Evolutionary conservation across 2,888 invertebrate species (phyloP), one percentile per base, ranked within the genome.

Genomic region (Eilema caniola): DNA sequence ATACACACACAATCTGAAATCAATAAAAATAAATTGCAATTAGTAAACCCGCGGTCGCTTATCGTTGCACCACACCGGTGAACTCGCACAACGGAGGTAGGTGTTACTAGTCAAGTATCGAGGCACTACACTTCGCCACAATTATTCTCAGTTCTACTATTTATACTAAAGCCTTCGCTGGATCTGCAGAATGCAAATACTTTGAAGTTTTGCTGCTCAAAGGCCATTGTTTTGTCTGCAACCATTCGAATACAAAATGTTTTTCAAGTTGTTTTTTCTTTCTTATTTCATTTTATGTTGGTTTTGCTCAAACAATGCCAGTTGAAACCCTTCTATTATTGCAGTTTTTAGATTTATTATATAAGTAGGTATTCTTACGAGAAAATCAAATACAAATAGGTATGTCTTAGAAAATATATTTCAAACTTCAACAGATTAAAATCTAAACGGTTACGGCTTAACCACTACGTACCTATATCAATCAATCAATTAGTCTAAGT

Each of bases 161-260:
- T 86, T 86, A 86, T 83, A 83, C 86, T 85, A 79, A 83, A 86
- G 80, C 84, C 84, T 86, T 83, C 76, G 65, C 76, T 81, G 77
- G 85, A 86, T 88, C 85, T 90, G 88, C 88, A 91, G 86, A 86
- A 92, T 92, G 90, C 92, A 92, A 90, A 91, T 86, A 84, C 83
- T 85, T 83, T 75, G 75, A 84, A 86, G 84, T 85, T 85, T 80
- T 79, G 78, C 79, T 69, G 71, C 71, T 62, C 71, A 79, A 70
- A 68, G 75, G 78, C 78, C 79, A 88, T 90, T 91, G 88, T 90
- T 88, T 85, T 73, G 79, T 83, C 78, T 79, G 67, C 75, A 70
- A 73, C 80, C 77, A 73, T 81, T 72, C 75, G 75, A 78, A 75
- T 75, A 60, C 61, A 64, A 78, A 83, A 81, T 77, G 74, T 73